Evolutionary conservation across 1,140 invertebrate species (phyloP).

Genomic region (Nylanderia fulva): DNA sequence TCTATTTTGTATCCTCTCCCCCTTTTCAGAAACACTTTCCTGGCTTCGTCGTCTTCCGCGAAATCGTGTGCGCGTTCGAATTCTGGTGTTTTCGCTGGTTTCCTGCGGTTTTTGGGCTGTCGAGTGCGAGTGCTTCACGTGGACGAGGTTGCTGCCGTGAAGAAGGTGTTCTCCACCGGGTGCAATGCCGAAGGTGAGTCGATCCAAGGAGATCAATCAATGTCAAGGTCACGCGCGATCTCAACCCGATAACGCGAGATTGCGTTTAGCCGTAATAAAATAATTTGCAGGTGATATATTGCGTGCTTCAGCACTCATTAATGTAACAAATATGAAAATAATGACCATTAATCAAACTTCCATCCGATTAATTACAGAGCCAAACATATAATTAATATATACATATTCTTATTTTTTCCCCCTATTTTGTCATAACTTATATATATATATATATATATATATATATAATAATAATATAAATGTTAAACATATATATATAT

Average conservation of each 20-base stretch:
- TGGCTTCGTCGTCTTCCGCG: no score
- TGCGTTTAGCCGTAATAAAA: background rate
- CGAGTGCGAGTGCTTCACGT: background rate
- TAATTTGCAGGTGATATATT: background rate
- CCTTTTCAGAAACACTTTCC: no score
- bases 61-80: background rate
- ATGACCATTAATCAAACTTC: background rate
- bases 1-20: no score
- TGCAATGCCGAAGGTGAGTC: background rate
- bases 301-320: background rate
- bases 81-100: background rate
- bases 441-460: no score
- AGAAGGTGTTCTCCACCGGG: background rate
- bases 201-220: constrained; percentile 4
- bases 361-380: background rate
- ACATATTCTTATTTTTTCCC: no score
- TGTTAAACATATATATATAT: no score
- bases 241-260: background rate
- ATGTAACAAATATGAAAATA: background rate
- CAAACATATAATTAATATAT: background rate
- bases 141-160: background rate
- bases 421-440: no score
- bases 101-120: background rate
- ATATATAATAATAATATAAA: no score
- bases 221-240: constrained; percentile 6